A percentile compares a stretch with the other conserved stretches of the same genome.
Conservation (phyloP, 1,140 invertebrate species). For the Sarcophaga peregrina region DNA sequence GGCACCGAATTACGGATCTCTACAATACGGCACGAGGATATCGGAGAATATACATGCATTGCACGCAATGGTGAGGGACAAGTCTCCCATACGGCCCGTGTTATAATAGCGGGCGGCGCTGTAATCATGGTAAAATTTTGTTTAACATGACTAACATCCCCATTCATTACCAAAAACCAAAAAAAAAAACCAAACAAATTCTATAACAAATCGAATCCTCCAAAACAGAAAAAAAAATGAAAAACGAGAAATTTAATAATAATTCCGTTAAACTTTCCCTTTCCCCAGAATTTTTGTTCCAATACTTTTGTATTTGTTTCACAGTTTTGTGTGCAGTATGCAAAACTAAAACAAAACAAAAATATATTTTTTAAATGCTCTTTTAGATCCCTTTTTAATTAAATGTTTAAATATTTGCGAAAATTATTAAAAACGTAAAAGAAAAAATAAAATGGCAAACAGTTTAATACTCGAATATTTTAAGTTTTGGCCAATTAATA, state of each 20-base stretch:
- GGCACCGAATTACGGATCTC: slow-evolving; percentile 91
- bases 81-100: slow-evolving; percentile 91
- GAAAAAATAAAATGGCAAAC: too few species aligned
- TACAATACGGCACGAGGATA: slow-evolving; percentile 90
- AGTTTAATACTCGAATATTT: too few species aligned
- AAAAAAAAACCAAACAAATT: slow-evolving; percentile 33
- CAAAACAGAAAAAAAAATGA: too few species aligned
- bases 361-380: neutral
- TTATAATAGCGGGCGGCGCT: slow-evolving; percentile 92
- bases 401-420: neutral
- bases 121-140: slow-evolving; percentile 74
- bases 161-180: slow-evolving; percentile 42
- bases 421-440: neutral
- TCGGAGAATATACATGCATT: slow-evolving; percentile 94
- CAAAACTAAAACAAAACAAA: neutral
- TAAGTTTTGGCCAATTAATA: too few species aligned
- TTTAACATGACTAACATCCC: slow-evolving; percentile 48
- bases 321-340: neutral
- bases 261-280: neutral
- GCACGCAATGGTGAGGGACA: slow-evolving; percentile 94
- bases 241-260: too few species aligned
- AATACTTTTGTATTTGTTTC: neutral
- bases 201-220: neutral
- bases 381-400: neutral
- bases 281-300: neutral